A percentile compares a stretch with the other conserved stretches of the same genome.
These are phyloP conservation scores for Grallaria varia DNA, from an alignment of 2,113 vertebrate species.

Conservation along the genomic window DNA sequence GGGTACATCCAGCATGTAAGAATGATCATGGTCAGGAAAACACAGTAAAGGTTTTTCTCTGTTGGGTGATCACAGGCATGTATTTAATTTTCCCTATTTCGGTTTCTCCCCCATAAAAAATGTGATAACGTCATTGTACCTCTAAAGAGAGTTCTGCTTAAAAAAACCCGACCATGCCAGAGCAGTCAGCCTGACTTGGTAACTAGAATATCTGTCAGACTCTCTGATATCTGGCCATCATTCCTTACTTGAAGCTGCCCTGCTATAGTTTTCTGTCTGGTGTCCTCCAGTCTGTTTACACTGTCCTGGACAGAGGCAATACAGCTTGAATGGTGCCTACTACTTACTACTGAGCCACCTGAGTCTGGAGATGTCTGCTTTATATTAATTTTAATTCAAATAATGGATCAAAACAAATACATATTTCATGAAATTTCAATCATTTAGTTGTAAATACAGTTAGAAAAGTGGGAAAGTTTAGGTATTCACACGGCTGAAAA, in stretches of 20 bases:
- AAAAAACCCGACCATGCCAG: not conserved
- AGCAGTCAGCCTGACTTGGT: not conserved
- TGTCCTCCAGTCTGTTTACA: not conserved
- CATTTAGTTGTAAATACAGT: not conserved
- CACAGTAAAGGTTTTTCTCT: not conserved
- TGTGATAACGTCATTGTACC: not conserved
- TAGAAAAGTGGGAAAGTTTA: not conserved
- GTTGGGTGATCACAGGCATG: not conserved
- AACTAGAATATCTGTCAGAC: not conserved
- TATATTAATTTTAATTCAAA: not conserved
- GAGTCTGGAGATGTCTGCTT: not conserved
- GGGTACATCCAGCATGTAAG: not conserved
- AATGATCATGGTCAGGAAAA: not conserved
- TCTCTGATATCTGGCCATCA: not conserved
- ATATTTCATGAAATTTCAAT: not conserved
- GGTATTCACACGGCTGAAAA: not conserved
- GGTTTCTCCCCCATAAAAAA: not conserved
- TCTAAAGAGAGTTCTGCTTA: not conserved
- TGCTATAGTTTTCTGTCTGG: not conserved
- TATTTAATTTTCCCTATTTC: not conserved
- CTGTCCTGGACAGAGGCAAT: not conserved
- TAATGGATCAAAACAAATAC: not conserved
- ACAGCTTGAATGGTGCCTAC: rapidly evolving
- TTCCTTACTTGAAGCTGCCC: not conserved
- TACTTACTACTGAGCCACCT: not conserved